These are phyloP conservation scores for Brachypteracias leptosomus DNA, from an alignment of 2,113 vertebrate species.

Conservation along the genomic window DNA sequence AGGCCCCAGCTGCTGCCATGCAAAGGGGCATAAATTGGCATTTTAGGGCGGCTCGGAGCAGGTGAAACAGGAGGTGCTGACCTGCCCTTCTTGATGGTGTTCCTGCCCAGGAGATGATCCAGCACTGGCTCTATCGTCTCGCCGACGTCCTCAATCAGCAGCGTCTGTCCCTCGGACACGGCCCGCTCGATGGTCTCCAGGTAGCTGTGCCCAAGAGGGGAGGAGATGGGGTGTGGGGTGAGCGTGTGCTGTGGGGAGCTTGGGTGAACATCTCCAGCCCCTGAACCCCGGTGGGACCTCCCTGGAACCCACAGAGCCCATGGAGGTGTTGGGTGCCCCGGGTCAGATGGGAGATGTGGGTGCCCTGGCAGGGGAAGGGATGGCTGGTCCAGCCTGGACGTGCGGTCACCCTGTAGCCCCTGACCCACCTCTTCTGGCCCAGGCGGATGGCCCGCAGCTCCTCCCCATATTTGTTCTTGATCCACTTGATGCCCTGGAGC, in stretches of 20 bases:
- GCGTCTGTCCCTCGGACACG: constrained; percentile 57
- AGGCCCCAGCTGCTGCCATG: background rate
- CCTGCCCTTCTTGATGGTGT: constrained; percentile 76
- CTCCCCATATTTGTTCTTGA: constrained; percentile 72
- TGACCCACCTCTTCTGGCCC: constrained; percentile 68
- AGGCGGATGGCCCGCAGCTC: constrained; percentile 67
- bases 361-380: background rate
- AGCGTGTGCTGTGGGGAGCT: fast-evolving
- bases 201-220: constrained; percentile 45
- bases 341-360: fast-evolving
- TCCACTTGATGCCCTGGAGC: constrained; percentile 79
- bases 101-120: constrained; percentile 75
- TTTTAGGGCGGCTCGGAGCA: background rate
- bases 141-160: constrained; percentile 74
- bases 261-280: fast-evolving
- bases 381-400: background rate
- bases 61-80: background rate
- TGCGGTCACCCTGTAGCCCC: fast-evolving
- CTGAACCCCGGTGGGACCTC: fast-evolving
- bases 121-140: constrained; percentile 76
- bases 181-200: constrained; percentile 75
- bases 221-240: fast-evolving
- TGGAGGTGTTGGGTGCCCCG: background rate
- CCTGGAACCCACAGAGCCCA: fast-evolving
- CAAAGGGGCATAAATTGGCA: background rate